These are phyloP conservation scores for Mystacides longicornis DNA, from an alignment of 2,888 invertebrate genomes.

Conservation along the genomic window DNA sequence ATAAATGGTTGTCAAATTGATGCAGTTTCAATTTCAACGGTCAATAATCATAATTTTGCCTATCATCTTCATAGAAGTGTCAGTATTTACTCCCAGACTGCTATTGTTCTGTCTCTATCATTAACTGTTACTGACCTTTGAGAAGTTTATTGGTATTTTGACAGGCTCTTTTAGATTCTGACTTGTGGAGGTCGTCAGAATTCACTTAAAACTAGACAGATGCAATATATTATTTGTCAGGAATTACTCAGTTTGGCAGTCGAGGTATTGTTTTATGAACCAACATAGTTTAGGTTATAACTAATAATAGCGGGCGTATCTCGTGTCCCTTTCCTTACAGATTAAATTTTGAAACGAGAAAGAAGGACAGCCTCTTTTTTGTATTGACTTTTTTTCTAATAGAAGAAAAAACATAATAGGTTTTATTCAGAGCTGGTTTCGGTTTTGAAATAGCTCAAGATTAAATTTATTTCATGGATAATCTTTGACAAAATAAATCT, in stretches of 20 bases:
- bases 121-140: slow-evolving; percentile 11
- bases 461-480: too few species aligned
- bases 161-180: slow-evolving; percentile 21
- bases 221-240: slow-evolving; percentile 14
- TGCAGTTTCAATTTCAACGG: too few species aligned
- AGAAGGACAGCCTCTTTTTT: not conserved
- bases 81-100: slow-evolving; percentile 1
- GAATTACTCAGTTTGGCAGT: not conserved
- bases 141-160: slow-evolving; percentile 7
- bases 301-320: not conserved
- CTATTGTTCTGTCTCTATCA: slow-evolving; percentile 6
- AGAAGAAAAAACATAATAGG: not conserved
- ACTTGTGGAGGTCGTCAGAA: slow-evolving; percentile 20
- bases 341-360: not conserved
- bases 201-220: slow-evolving; percentile 24
- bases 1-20: too few species aligned
- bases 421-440: not conserved
- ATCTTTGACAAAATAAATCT: too few species aligned
- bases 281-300: not conserved
- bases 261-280: not conserved
- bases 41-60: slow-evolving; percentile 3
- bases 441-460: too few species aligned
- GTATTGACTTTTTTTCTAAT: not conserved
- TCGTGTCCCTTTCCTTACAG: not conserved
- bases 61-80: slow-evolving; percentile 5